Base-by-base conservation (phyloP, 92 coral and sea anemone species). In the Heteractis magnifica region DNA sequence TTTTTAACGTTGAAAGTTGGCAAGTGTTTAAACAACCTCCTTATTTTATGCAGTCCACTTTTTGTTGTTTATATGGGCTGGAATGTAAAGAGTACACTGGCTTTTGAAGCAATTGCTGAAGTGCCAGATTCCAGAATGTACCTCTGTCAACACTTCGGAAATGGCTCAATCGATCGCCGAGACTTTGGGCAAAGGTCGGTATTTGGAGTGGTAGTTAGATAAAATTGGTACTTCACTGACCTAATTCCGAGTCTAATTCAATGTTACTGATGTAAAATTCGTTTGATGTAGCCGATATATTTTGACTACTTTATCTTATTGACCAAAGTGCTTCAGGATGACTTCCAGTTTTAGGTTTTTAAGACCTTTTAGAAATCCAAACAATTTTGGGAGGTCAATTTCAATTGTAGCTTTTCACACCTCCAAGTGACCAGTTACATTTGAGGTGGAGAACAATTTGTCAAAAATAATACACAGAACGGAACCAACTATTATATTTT, bases 31-130 rank as follows among this genome's bases (percentile, higher is more conserved):
- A 15, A 68, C 73, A 26, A 68, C 4, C 41, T 68, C 73, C 15
- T 41, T 23, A 41, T 68, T 68, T 15, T 68, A 8, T 10, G 11
- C 21, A 23, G 23, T 18, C 21, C 19, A 0, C 23, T 68, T 68
- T 10, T 68, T 68, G 73, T 68, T 68, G 73, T 68, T 68, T 23
- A 1, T 23, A 68, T 23, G 16, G 49, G 26, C 48, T 68, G 73
- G 73, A 68, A 68, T 68, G 73, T 68, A 68, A 68, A 68, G 73
- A 68, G 73, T 68, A 68, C 73, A 68, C 70, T n/a, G 14, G 73
- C 49, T 68, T 68, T 68, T 68, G 73, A 68, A 20, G 73, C 73
- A 68, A 11, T 68, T 68, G 49, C 73, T 68, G 73, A 68, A 68
- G 49, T 68, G 73, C 73, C 73, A 68, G 73, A 26, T 68, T 68